Evolutionary conservation across 2,888 invertebrate species (phyloP).

Genomic region (Anarsia innoxiella): DNA sequence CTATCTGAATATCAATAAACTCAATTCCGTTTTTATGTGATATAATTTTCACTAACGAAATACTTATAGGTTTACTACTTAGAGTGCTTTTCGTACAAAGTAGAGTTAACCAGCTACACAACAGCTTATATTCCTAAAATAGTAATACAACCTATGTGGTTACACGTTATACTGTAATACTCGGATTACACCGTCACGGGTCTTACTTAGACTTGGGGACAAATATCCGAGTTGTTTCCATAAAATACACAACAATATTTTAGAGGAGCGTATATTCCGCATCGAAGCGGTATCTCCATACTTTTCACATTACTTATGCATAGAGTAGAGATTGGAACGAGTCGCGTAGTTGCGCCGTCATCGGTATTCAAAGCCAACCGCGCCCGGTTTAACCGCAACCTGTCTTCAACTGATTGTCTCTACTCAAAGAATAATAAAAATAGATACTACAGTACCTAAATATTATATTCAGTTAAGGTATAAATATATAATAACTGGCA

Average conservation of each 20-base stretch:
- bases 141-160: constrained; percentile 11
- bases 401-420: constrained; percentile 55
- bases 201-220: too few relatives aligned
- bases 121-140: background rate
- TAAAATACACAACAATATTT: constrained; percentile 66
- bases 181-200: too few relatives aligned
- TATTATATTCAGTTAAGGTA: too few relatives aligned
- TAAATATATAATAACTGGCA: too few relatives aligned
- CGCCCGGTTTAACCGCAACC: constrained; percentile 56
- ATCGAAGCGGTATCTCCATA: constrained; percentile 60
- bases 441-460: too few relatives aligned
- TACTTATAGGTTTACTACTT: too few relatives aligned
- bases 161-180: constrained; percentile 25
- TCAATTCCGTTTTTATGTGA: too few relatives aligned
- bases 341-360: constrained; percentile 60
- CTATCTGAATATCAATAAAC: too few relatives aligned
- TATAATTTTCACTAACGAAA: too few relatives aligned
- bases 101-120: too few relatives aligned
- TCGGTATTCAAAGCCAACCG: constrained; percentile 62
- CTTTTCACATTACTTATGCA: constrained; percentile 74
- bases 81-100: too few relatives aligned
- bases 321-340: constrained; percentile 73
- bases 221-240: constrained; percentile 61
- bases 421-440: constrained; percentile 48
- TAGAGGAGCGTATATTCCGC: constrained; percentile 56